phyloP scores from a whole-genome alignment of 2,888 invertebrate species.

The Eupithecia insigniata region DNA sequence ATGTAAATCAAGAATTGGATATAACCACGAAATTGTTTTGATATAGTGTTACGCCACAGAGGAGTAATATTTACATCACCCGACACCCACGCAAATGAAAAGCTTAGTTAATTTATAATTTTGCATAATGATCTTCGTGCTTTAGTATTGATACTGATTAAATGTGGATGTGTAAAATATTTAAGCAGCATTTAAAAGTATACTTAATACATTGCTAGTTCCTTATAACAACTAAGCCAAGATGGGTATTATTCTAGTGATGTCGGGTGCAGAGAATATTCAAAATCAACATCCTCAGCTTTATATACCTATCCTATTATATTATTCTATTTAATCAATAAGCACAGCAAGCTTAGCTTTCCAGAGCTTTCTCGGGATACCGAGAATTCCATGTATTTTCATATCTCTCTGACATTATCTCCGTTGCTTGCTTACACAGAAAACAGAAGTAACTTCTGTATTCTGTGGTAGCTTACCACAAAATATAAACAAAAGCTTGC shows the following conservation, averaged over 20 bases:
- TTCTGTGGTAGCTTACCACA: constrained; percentile 33
- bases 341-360: neutral
- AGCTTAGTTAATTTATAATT: neutral
- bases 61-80: constrained; percentile 5
- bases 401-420: constrained; percentile 5
- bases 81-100: constrained; percentile 8
- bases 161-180: neutral
- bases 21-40: constrained; percentile 55
- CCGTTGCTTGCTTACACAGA: neutral
- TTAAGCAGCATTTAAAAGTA: neutral
- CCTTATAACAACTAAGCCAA: too few relatives aligned
- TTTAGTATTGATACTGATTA: neutral
- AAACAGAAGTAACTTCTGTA: neutral
- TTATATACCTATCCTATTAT: neutral
- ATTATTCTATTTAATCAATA: neutral
- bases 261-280: neutral
- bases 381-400: constrained; percentile 2
- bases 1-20: constrained; percentile 49
- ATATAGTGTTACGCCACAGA: constrained; percentile 41
- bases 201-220: neutral
- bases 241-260: too few relatives aligned
- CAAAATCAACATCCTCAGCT: neutral
- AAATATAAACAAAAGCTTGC: constrained; percentile 26
- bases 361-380: neutral
- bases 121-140: neutral